phyloP scores from a whole-genome alignment of 2,113 vertebrate genomes.

The Apteryx mantelli region DNA sequence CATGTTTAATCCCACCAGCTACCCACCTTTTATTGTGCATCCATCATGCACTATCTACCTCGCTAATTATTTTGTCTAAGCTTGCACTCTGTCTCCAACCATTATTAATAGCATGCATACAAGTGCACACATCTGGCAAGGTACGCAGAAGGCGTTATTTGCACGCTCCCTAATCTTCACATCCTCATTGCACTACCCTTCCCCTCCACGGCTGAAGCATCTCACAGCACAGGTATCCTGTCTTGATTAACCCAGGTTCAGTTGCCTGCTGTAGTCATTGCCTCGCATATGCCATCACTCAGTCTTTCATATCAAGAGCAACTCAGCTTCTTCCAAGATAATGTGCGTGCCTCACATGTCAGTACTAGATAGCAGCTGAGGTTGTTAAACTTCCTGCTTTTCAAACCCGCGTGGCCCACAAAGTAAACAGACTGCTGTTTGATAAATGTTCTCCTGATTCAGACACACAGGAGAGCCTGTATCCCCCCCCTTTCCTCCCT shows the following conservation, averaged over 20 bases:
- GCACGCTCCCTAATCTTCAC: background rate
- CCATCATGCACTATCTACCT: background rate
- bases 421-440: background rate
- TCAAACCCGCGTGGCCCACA: background rate
- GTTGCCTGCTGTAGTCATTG: background rate
- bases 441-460: background rate
- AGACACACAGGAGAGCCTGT: background rate
- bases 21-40: background rate
- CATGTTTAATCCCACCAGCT: background rate
- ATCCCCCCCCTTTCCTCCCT: background rate
- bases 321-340: background rate
- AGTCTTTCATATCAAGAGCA: background rate
- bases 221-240: background rate
- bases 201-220: background rate
- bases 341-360: rapidly evolving
- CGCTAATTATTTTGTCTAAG: background rate
- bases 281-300: background rate
- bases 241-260: background rate
- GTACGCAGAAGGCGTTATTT: background rate
- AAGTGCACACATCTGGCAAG: background rate
- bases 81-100: background rate
- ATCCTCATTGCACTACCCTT: background rate
- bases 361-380: background rate
- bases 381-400: background rate
- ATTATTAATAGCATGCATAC: background rate